Conservation (phyloP, 2,797 vertebrate species). For the Cheracebus regulus region DNA sequence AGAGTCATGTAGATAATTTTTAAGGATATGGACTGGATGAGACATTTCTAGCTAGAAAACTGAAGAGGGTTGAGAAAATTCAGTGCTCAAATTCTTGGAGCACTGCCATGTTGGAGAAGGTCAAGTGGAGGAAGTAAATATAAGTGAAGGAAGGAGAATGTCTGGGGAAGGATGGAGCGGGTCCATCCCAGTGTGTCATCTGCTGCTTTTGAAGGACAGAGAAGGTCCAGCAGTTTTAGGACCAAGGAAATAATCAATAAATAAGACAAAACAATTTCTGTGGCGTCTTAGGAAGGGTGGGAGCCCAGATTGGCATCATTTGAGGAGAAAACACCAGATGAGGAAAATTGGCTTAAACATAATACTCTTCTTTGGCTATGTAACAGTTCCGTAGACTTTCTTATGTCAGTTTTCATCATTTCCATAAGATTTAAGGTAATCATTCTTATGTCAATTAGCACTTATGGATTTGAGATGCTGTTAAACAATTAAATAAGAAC, state of each 20-base stretch:
- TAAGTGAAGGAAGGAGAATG: not conserved
- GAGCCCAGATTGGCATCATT: not conserved
- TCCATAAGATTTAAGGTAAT: not conserved
- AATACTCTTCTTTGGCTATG: not conserved
- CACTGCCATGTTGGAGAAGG: not conserved
- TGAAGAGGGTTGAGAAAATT: no score
- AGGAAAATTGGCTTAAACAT: not conserved
- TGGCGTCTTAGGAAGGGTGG: not conserved
- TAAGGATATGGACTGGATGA: not conserved
- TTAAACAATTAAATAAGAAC: not conserved
- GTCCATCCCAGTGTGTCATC: rapidly evolving
- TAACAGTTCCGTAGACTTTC: not conserved
- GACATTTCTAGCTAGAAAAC: not conserved
- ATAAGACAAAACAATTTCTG: not conserved
- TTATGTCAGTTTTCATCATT: not conserved
- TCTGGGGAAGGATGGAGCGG: not conserved
- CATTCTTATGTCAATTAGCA: not conserved
- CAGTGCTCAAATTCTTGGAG: not conserved
- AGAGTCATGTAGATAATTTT: not conserved
- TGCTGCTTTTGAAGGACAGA: not conserved
- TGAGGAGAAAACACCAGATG: not conserved
- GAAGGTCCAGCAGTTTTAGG: no score
- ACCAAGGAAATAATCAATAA: not conserved
- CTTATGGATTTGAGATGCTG: not conserved
- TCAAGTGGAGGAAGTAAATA: not conserved